A percentile compares a stretch with the other conserved stretches of the same genome.
Conservation (phyloP, 2,888 invertebrate genomes). For the Byasa hedistus region DNA sequence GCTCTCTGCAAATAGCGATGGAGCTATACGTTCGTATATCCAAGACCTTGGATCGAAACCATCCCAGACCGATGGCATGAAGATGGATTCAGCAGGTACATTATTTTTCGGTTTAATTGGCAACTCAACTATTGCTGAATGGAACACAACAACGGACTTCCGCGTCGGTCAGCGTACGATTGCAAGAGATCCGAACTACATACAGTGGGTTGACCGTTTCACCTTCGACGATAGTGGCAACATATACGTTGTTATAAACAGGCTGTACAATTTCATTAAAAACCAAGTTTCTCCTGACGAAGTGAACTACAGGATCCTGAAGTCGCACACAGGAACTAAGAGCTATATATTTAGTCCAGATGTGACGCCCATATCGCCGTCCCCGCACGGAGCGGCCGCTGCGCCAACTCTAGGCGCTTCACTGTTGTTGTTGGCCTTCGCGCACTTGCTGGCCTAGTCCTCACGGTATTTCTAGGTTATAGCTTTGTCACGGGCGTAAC, state of each 20-base stretch:
- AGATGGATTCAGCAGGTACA: slow-evolving; percentile 84
- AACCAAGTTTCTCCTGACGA: slow-evolving; percentile 79
- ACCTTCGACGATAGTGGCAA: slow-evolving; percentile 83
- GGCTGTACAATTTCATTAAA: slow-evolving; percentile 83
- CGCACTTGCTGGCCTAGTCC: slow-evolving; percentile 66
- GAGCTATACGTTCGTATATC: slow-evolving; percentile 70
- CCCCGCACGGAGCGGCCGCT: slow-evolving; percentile 49
- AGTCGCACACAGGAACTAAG: slow-evolving; percentile 80
- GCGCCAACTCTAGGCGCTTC: slow-evolving; percentile 54
- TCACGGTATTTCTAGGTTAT: slow-evolving; percentile 36
- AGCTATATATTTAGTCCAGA: slow-evolving; percentile 82
- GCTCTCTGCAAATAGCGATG: slow-evolving; percentile 53
- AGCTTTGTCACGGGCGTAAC: slow-evolving; percentile 45
- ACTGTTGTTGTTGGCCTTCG: slow-evolving; percentile 55
- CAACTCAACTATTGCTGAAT: slow-evolving; percentile 84
- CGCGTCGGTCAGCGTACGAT: slow-evolving; percentile 82
- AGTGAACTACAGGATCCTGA: slow-evolving; percentile 84
- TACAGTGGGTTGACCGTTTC: slow-evolving; percentile 88
- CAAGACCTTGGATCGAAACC: slow-evolving; percentile 81
- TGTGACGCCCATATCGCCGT: slow-evolving; percentile 39
- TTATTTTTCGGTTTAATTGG: slow-evolving; percentile 85
- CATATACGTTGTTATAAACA: slow-evolving; percentile 84
- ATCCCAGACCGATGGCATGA: slow-evolving; percentile 87
- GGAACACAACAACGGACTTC: slow-evolving; percentile 83
- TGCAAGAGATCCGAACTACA: slow-evolving; percentile 82